phyloP scores from a whole-genome alignment of 2,888 invertebrate species.

The Julus scandinavius region DNA sequence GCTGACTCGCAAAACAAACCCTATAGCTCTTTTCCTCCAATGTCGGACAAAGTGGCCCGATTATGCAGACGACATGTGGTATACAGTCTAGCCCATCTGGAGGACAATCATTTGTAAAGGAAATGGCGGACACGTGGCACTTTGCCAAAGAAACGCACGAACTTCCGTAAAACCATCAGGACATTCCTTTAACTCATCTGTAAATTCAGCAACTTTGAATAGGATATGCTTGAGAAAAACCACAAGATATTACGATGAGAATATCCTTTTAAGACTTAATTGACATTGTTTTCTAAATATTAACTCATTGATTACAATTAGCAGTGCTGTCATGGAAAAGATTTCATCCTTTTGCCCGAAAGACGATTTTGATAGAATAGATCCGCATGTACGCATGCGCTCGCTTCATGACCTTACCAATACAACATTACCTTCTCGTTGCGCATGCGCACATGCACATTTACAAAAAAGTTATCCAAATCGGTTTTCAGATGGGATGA shows the following conservation, averaged over 20 bases:
- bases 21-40: neutral
- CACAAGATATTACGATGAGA: neutral
- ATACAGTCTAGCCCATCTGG: neutral
- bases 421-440: too few relatives aligned
- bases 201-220: neutral
- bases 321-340: too few relatives aligned
- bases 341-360: too few relatives aligned
- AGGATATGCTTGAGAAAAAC: neutral
- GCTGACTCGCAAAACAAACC: slow-evolving; percentile 14
- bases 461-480: too few relatives aligned
- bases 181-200: neutral
- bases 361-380: too few relatives aligned
- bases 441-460: too few relatives aligned
- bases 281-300: too few relatives aligned
- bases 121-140: neutral
- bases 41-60: slow-evolving; percentile 1
- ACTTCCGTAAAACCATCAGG: neutral
- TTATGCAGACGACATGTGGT: neutral
- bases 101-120: neutral
- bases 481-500: too few relatives aligned
- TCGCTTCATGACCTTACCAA: too few relatives aligned
- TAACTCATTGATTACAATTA: too few relatives aligned
- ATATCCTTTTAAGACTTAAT: neutral
- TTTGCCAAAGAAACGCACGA: neutral
- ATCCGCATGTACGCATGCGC: too few relatives aligned